Percentiles rank a stretch among this genome's conserved stretches.
Evolutionary conservation across 2,888 invertebrate genomes (phyloP).

Genomic region (Schrankia costaestrigalis): DNA sequence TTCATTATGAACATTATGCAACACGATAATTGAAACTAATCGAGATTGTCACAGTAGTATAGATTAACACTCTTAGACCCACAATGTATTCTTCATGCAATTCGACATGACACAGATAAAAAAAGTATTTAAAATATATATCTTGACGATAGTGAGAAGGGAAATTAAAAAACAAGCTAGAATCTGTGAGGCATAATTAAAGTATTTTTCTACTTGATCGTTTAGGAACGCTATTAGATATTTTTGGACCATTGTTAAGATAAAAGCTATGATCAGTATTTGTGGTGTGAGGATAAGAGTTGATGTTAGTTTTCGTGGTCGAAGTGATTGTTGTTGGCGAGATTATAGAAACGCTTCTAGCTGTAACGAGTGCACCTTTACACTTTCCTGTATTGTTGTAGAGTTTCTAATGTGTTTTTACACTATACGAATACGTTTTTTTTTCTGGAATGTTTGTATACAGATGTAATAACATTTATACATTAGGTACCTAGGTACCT

Average conservation of each 20-base stretch:
- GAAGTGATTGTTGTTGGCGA: slow-evolving; percentile 56
- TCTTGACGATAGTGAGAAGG: slow-evolving; percentile 47
- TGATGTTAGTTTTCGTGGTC: slow-evolving; percentile 66
- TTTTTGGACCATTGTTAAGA: slow-evolving; percentile 81
- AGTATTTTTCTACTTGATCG: slow-evolving; percentile 79
- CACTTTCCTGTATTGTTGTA: slow-evolving; percentile 24
- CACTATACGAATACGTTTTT: slow-evolving; percentile 6
- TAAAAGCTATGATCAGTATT: slow-evolving; percentile 74
- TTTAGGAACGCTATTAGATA: slow-evolving; percentile 78
- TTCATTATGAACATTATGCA: slow-evolving; percentile 63
- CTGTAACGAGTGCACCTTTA: slow-evolving; percentile 55
- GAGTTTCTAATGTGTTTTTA: slow-evolving; percentile 22
- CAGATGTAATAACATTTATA: no score
- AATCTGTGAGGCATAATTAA: slow-evolving; percentile 69
- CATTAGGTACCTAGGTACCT: no score
- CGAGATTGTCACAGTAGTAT: slow-evolving; percentile 71
- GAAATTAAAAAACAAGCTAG: slow-evolving; percentile 53
- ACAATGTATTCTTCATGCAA: slow-evolving; percentile 53
- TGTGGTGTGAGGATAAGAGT: slow-evolving; percentile 49
- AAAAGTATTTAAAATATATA: slow-evolving; percentile 38
- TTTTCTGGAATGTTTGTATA: no score
- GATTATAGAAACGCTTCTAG: slow-evolving; percentile 62
- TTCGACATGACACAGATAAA: slow-evolving; percentile 46
- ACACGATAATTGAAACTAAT: slow-evolving; percentile 51
- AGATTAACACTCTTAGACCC: slow-evolving; percentile 75